Conservation (phyloP, 2,797 vertebrate species). For the Rhinichthys osculus region DNA sequence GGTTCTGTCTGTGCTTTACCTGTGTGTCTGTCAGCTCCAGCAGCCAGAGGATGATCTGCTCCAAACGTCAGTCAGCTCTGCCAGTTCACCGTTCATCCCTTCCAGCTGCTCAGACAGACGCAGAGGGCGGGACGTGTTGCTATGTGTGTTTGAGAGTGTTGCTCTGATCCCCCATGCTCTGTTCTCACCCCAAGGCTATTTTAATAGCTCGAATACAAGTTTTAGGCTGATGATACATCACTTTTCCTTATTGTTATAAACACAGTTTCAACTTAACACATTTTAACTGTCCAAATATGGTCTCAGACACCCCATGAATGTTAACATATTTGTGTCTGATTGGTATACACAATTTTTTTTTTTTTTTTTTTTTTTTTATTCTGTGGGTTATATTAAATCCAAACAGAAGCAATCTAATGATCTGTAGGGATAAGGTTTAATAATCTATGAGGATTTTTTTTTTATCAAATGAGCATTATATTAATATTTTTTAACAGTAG, state of each 20-base stretch:
- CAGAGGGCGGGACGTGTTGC: constrained; percentile 53
- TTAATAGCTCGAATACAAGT: not conserved
- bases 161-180: not conserved
- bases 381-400: not conserved
- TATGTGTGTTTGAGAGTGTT: constrained; percentile 58
- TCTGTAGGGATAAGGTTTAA: not conserved
- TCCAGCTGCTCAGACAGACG: constrained; percentile 38
- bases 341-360: not conserved
- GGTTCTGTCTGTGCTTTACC: constrained; percentile 49
- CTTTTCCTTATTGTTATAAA: not conserved
- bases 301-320: not conserved
- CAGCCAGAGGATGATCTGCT: constrained; percentile 38
- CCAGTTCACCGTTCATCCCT: constrained; percentile 33
- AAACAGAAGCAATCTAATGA: not conserved
- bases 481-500: not conserved
- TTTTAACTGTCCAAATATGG: not conserved
- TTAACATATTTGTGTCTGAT: not conserved
- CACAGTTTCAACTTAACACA: not conserved
- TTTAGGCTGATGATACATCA: not conserved
- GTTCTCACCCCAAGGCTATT: constrained; percentile 15
- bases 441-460: not conserved
- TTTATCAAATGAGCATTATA: not conserved
- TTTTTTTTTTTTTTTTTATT: not conserved
- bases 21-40: constrained; percentile 53
- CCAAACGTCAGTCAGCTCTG: constrained; percentile 32